Percentiles rank a stretch among this genome's conserved stretches.
Evolutionary conservation across 1,140 invertebrate species (phyloP).

Genomic region (Bombus fervidus): DNA sequence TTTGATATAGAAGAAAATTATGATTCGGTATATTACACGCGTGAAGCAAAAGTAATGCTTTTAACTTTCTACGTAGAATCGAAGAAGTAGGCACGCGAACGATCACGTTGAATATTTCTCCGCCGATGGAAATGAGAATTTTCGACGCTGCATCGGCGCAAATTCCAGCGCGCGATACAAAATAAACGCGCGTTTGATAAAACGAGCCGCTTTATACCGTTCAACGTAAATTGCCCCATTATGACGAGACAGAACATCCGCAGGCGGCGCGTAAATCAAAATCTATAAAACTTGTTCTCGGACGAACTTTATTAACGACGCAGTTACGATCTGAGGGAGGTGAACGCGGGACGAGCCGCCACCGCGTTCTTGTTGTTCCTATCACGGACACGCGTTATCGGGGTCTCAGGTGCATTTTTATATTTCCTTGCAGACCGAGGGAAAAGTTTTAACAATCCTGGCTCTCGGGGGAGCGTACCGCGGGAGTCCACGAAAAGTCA

Average conservation of each 20-base stretch:
- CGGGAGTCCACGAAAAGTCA: slow-evolving; percentile 61
- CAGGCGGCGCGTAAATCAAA: slow-evolving; percentile 39
- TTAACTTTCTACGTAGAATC: background rate
- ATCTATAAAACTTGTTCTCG: slow-evolving; percentile 35
- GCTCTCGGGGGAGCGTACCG: slow-evolving; percentile 47
- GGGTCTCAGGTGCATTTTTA: slow-evolving; percentile 68
- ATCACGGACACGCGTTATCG: slow-evolving; percentile 53
- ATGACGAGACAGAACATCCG: slow-evolving; percentile 29
- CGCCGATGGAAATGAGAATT: background rate
- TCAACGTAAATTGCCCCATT: slow-evolving; percentile 40
- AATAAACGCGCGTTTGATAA: slow-evolving; percentile 33
- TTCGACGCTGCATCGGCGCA: too few relatives aligned
- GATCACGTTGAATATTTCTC: background rate
- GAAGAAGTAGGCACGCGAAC: background rate
- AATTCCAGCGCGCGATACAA: background rate
- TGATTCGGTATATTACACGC: too few relatives aligned
- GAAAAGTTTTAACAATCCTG: slow-evolving; percentile 66
- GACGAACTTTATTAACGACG: slow-evolving; percentile 53
- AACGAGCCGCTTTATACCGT: slow-evolving; percentile 33
- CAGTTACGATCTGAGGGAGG: slow-evolving; percentile 21
- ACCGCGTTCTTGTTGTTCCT: slow-evolving; percentile 49
- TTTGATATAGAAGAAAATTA: too few relatives aligned
- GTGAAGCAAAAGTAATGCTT: too few relatives aligned
- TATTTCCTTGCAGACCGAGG: slow-evolving; percentile 55
- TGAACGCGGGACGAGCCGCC: background rate